These are phyloP conservation scores for Steinernema scapterisci DNA, from an alignment of 2,888 invertebrate genomes.

Conservation along the genomic window DNA sequence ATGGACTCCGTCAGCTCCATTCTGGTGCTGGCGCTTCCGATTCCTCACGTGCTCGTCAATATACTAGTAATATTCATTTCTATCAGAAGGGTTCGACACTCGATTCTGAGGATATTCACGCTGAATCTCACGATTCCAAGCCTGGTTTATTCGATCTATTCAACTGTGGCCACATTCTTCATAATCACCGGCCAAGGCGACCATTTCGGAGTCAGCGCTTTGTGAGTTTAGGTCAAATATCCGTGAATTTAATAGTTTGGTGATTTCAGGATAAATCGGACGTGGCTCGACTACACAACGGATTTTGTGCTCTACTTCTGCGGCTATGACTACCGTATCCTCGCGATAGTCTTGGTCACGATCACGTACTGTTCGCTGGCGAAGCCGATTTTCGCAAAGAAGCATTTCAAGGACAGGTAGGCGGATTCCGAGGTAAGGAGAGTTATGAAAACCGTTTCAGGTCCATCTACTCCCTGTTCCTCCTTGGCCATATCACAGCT, in stretches of 20 bases:
- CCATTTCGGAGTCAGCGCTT: neutral
- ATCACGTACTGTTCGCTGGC: neutral
- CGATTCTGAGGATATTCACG: neutral
- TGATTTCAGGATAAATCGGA: neutral
- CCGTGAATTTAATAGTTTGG: neutral
- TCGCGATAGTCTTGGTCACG: neutral
- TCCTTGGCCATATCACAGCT: neutral
- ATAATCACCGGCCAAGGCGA: neutral
- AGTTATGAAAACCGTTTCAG: too few relatives aligned
- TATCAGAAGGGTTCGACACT: neutral
- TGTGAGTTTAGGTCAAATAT: neutral
- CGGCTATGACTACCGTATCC: neutral
- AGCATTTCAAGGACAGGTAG: neutral
- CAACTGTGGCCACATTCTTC: neutral
- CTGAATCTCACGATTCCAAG: neutral
- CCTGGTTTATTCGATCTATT: constrained; percentile 1
- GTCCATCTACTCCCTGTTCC: too few relatives aligned
- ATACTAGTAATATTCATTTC: neutral
- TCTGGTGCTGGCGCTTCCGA: neutral
- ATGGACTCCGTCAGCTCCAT: too few relatives aligned
- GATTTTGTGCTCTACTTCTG: constrained; percentile 16
- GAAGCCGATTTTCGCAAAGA: constrained; percentile 8
- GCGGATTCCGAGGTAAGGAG: neutral
- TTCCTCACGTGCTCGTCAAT: constrained; percentile 15
- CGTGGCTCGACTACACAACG: neutral